Base-by-base conservation (phyloP, 2,113 vertebrate genomes). In the Gymnocephalus cernua region DNA sequence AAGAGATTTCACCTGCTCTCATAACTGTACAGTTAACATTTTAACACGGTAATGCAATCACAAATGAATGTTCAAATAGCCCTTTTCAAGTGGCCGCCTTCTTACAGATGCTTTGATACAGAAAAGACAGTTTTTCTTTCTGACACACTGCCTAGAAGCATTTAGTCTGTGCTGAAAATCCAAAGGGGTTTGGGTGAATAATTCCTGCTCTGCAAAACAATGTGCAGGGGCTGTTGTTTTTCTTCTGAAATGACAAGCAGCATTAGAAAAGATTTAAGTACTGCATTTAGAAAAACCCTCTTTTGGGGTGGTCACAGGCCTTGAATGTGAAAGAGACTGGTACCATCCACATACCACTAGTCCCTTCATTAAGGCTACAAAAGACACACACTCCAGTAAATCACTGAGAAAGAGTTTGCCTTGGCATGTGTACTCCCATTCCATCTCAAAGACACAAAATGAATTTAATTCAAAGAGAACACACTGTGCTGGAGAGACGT, bases 371-470 rank as follows among this genome's bases (percentile, higher is more conserved):
- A 93, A 77, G 82, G 86, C 90, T 92, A 83, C 88, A 86, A 84
- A 90, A 93, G 85, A 94, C 88, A 86, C 86, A 41, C 91, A 57
- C 80, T 74, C 56, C 80, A 76, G 80, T 95, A 95, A 95, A 95
- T 94, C 93, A 95, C 83, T 0, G 77, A 77, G 79, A 91, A 88
- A 92, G 83, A 93, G 74, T 93, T 85, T 59, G 77, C 56, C 86
- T 68, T 93, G 94, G 90, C 94, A 95, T 88, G 84, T 93, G 74
- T 83, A 92, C 93, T 94, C 92, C 90, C 92, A 68, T 89, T 87
- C 79, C 80, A 84, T 84, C 88, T 78, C 53, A 2, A 61, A 61
- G 63, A 91, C 80, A 88, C 83, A 80, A 67, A 75, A 82, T 73
- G 78, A 70, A 82, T 68, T 90, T 89, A 91, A 88, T 82, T 92